Evolutionary conservation across 92 coral and sea anemone genomes (phyloP), one percentile per base, ranked within the genome.

Genomic region (Scolanthus callimorphus): DNA sequence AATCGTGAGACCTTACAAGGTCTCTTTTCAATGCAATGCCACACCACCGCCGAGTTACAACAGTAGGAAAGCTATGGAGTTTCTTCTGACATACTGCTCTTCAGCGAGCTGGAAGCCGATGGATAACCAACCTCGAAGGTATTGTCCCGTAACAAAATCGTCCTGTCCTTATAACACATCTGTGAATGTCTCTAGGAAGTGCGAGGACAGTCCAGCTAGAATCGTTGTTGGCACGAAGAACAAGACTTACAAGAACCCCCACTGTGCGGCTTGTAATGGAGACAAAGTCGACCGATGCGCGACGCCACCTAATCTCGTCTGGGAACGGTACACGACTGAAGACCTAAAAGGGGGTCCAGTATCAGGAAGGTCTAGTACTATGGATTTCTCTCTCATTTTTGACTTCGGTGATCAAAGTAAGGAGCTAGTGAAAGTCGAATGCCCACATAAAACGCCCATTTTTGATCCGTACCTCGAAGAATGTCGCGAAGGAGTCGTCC

Each of bases 401-500:
- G 55, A 55, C 12, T 24, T 67, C 4, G 41, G 11, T 1, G 56
- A 67, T 20, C 9, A 44, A 20, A 19, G 20, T 4, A 22, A 2
- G 3, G 17, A 1, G n/a, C 23, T 55, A 4, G 25, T 67, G 11
- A 55, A 43, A 38, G 29, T 67, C 3, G 22, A 49, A 1, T 67
- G 74, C 23, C 39, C 74, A 3, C 11, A 1, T 26, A 11, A 41
- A 17, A 43, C 57, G 8, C 63, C 50, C 0, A 60, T 67, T 1
- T 67, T 52, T 19, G 74, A 67, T 43, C 74, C 74, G 22, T 67
- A 67, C 28, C 25, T 67, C 27, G 55, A 67, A 55, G 51, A 25
- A n/a, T 67, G 74, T 55, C 39, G 74, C 23, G 9, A 67, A 11
- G 74, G 64, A 9, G 17, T 67, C 8, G 24, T 67, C 1, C 28